Conservation (phyloP, 2,797 vertebrate genomes). For the Pogoniulus pusillus region DNA sequence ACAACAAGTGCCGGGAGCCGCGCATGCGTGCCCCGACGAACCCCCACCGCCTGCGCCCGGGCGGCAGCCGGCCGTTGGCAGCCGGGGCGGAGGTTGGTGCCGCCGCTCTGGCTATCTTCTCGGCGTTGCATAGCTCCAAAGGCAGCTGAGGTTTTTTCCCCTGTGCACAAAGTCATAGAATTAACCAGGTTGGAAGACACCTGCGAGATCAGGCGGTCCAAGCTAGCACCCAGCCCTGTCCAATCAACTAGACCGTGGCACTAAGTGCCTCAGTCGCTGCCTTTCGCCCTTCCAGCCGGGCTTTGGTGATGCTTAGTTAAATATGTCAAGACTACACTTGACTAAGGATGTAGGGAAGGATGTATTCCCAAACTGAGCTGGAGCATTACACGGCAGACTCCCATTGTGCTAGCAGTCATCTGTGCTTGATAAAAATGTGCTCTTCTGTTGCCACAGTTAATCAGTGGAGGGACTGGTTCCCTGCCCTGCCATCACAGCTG, state of each 20-base stretch:
- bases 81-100: fast-evolving
- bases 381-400: background rate
- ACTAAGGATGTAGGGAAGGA: background rate
- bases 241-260: too few species aligned
- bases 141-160: fast-evolving
- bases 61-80: background rate
- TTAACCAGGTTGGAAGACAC: too few species aligned
- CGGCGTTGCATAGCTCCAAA: fast-evolving
- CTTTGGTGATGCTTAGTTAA: background rate
- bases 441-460: background rate
- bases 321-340: fast-evolving
- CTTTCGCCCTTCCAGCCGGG: background rate
- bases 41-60: too few species aligned
- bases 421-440: background rate
- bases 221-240: too few species aligned
- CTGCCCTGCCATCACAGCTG: background rate
- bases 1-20: background rate
- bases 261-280: too few species aligned
- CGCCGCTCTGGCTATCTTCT: fast-evolving
- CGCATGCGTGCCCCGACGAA: background rate
- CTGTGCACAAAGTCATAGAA: too few species aligned
- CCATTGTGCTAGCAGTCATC: background rate
- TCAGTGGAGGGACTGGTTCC: background rate
- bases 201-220: too few species aligned
- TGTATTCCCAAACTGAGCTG: background rate